Evolutionary conservation across 1,140 invertebrate species (phyloP).

Genomic region (Nephila pilipes): DNA sequence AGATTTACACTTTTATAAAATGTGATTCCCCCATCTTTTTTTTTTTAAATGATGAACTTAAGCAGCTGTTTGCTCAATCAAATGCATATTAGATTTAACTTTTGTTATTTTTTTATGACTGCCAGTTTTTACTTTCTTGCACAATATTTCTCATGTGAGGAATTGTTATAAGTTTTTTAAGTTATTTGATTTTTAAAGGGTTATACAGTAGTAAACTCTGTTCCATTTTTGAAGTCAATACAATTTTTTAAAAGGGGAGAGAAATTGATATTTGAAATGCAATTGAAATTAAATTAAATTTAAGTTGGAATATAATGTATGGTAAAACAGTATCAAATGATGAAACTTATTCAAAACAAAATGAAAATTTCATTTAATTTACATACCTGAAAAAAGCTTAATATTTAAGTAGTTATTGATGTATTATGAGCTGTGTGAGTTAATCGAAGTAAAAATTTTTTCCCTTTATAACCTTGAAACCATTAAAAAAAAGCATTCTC

Average conservation of each 20-base stretch:
- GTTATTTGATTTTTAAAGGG: constrained; percentile 28
- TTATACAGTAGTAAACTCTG: constrained; percentile 39
- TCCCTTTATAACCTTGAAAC: too few species aligned
- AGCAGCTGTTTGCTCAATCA: neutral
- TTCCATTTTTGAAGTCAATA: neutral
- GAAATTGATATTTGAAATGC: neutral
- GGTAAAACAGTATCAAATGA: neutral
- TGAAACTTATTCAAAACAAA: neutral
- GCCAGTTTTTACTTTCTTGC: constrained; percentile 10
- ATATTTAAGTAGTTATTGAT: too few species aligned
- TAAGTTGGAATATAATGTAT: neutral
- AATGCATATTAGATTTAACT: neutral
- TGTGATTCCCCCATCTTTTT: neutral
- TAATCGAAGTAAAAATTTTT: too few species aligned
- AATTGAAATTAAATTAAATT: neutral
- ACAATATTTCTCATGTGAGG: constrained; percentile 21
- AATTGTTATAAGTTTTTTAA: constrained; percentile 23
- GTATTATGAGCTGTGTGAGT: too few species aligned
- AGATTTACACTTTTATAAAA: neutral
- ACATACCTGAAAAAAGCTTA: too few species aligned
- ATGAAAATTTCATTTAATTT: too few species aligned
- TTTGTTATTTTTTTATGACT: neutral
- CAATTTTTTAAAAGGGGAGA: neutral
- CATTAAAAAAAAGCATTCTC: too few species aligned
- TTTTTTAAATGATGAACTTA: neutral